Percentiles rank a stretch among this genome's conserved stretches.
Evolutionary conservation across 1,140 invertebrate genomes (phyloP).

Genomic region (Euglossa dilemma): DNA sequence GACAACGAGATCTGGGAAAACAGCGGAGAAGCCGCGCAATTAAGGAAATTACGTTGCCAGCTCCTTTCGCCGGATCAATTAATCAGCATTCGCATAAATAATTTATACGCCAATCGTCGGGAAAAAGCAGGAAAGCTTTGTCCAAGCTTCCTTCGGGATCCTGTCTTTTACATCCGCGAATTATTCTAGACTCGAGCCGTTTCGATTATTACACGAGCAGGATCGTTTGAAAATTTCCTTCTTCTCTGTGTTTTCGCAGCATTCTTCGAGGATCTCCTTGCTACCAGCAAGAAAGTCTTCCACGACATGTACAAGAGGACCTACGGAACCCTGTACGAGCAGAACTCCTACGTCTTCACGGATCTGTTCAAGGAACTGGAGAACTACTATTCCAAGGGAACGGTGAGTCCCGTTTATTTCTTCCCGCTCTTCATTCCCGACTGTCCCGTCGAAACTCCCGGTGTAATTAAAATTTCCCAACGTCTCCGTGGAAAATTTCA

Average conservation of each 20-base stretch:
- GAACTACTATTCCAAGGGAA: constrained; percentile 92
- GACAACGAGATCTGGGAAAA: background rate
- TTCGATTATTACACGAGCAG: background rate
- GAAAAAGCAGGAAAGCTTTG: rapidly evolving
- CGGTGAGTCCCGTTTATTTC: constrained; percentile 68
- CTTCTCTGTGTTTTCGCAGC: constrained; percentile 84
- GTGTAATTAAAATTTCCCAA: too few species aligned
- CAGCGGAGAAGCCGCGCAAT: background rate
- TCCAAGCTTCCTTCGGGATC: background rate
- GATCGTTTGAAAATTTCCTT: background rate
- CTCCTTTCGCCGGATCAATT: background rate
- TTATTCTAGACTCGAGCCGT: background rate
- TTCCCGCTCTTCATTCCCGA: background rate
- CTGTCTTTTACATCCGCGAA: background rate
- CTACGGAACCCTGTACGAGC: constrained; percentile 97
- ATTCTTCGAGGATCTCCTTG: constrained; percentile 93
- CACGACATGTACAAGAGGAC: constrained; percentile 97
- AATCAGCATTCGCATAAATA: background rate
- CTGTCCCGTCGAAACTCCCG: too few species aligned
- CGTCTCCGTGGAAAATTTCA: too few species aligned
- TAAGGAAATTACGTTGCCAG: constrained; percentile 21
- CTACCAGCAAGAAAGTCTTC: constrained; percentile 92
- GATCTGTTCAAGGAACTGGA: constrained; percentile 95
- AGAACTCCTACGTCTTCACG: constrained; percentile 95
- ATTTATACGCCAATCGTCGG: background rate